Percentiles rank a stretch among this genome's conserved stretches.
These are phyloP conservation scores for Eulemur rubriventer DNA, from an alignment of 2,797 vertebrate species.

Conservation along the genomic window DNA sequence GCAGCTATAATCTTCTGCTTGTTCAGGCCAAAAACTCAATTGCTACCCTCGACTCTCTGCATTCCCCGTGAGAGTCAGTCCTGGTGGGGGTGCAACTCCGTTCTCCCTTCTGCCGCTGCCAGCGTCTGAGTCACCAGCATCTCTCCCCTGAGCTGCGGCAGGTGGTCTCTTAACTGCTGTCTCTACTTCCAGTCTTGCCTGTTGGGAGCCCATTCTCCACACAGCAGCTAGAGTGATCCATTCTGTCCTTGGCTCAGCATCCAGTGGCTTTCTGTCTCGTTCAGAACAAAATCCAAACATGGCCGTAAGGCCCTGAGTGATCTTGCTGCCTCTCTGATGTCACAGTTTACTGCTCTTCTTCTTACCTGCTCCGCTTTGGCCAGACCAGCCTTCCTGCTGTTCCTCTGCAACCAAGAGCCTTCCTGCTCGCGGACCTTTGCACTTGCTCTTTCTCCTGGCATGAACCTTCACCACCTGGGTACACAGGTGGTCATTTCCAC, in stretches of 20 bases:
- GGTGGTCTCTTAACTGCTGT: neutral
- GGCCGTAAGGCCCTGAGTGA: accelerated
- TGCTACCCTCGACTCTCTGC: neutral
- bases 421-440: neutral
- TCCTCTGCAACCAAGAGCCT: neutral
- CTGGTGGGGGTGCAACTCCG: neutral
- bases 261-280: neutral
- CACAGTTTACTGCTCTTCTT: neutral
- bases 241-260: neutral
- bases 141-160: accelerated
- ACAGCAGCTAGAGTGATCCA: neutral
- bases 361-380: neutral
- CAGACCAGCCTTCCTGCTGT: neutral
- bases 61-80: neutral
- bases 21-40: neutral
- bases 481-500: neutral
- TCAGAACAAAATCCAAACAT: neutral
- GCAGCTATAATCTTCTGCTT: neutral
- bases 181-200: neutral
- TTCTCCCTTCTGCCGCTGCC: neutral
- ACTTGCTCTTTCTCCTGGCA: neutral
- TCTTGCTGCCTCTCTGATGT: neutral
- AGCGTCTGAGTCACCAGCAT: neutral
- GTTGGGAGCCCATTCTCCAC: neutral
- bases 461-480: accelerated